Percentiles rank a stretch among this genome's conserved stretches.
Conservation (phyloP, 2,113 vertebrate species). For the Onychostoma macrolepis region DNA sequence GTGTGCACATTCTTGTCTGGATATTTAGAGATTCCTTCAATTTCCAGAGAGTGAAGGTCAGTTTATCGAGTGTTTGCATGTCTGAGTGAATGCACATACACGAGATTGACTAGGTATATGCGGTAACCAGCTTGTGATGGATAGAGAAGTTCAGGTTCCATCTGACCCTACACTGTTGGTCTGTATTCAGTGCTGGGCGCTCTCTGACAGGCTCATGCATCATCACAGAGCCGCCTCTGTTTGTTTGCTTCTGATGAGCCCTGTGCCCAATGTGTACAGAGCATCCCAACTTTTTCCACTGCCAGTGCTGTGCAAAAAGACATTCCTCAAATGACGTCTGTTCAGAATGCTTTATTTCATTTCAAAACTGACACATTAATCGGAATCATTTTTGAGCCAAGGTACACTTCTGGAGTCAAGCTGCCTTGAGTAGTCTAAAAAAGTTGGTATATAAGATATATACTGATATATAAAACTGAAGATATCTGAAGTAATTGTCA, state of each 20-base stretch:
- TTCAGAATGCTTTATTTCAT: constrained; percentile 40
- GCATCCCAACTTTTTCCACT: constrained; percentile 37
- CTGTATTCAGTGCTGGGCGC: not conserved
- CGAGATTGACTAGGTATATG: not conserved
- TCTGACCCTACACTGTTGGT: not conserved
- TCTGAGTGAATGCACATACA: constrained; percentile 1
- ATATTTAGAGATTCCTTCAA: constrained; percentile 28
- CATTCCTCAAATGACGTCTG: constrained; percentile 35
- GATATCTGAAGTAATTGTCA: no score
- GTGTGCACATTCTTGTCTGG: constrained; percentile 25
- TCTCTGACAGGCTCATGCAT: constrained; percentile 45
- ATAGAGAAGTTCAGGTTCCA: not conserved
- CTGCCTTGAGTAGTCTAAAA: not conserved
- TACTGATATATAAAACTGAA: not conserved
- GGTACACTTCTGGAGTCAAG: constrained; percentile 18
- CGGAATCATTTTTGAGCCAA: constrained; percentile 33
- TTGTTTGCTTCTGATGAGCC: constrained; percentile 50
- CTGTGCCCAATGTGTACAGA: constrained; percentile 38
- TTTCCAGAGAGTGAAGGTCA: constrained; percentile 20
- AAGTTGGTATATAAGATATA: not conserved
- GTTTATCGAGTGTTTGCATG: constrained; percentile 1
- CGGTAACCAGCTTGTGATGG: constrained; percentile 20
- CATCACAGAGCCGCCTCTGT: constrained; percentile 41
- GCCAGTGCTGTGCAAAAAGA: constrained; percentile 36
- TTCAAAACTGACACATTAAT: constrained; percentile 41